Evolutionary conservation across 2,888 invertebrate genomes (phyloP).

Genomic region (Harpalus rufipes): DNA sequence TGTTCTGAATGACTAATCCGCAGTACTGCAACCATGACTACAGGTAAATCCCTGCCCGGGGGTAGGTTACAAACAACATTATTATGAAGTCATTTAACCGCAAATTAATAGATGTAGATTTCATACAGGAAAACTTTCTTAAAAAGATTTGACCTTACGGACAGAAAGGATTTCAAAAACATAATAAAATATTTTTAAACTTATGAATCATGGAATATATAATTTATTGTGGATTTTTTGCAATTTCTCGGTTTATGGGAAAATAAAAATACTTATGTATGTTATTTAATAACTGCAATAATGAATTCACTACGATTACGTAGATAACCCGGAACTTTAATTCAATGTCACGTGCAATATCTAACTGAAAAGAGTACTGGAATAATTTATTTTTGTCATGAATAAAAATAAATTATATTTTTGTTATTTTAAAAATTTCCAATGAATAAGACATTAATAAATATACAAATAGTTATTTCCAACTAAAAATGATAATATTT

Average conservation of each 20-base stretch:
- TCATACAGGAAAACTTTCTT: background rate
- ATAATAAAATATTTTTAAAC: too few species aligned
- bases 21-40: background rate
- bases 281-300: background rate
- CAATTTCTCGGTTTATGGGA: too few species aligned
- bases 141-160: background rate
- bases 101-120: constrained; percentile 10
- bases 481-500: background rate
- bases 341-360: background rate
- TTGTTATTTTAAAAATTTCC: too few species aligned
- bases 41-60: constrained; percentile 33
- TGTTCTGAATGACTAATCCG: constrained; percentile 23
- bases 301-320: background rate
- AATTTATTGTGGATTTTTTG: too few species aligned
- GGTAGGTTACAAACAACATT: background rate
- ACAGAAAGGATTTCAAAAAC: background rate
- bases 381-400: too few species aligned
- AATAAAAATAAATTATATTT: too few species aligned
- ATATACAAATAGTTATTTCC: background rate
- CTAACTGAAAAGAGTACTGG: too few species aligned
- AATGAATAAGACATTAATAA: too few species aligned
- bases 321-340: background rate
- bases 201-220: too few species aligned
- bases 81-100: constrained; percentile 9
- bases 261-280: background rate